These are phyloP conservation scores for Enteromius fasciolatus DNA, from an alignment of 2,797 vertebrate genomes.

Conservation along the genomic window DNA sequence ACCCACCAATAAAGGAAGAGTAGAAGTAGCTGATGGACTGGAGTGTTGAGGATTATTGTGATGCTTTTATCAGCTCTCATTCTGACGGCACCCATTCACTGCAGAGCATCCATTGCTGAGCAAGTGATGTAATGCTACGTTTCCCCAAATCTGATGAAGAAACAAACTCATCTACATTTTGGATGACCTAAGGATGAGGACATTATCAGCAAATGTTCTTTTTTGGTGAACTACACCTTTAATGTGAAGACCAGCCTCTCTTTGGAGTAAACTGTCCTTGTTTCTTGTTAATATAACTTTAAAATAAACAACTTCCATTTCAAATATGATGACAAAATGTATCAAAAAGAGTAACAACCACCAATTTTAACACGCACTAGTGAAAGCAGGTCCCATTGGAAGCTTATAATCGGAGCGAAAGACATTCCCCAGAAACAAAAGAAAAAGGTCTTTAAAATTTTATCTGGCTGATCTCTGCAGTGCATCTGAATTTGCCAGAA, in stretches of 20 bases:
- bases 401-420: not conserved
- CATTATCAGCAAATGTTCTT: not conserved
- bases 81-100: not conserved
- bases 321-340: not conserved
- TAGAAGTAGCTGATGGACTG: not conserved
- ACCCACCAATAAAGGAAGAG: not conserved
- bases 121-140: not conserved
- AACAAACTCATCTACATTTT: not conserved
- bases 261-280: not conserved
- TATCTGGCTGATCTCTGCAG: not conserved
- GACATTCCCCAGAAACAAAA: conserved; percentile 15
- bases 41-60: not conserved
- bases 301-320: not conserved
- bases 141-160: not conserved
- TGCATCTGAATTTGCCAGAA: conserved; percentile 17
- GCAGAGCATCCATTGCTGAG: not conserved
- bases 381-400: not conserved
- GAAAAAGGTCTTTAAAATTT: not conserved
- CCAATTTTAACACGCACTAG: not conserved
- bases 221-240: not conserved
- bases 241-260: not conserved
- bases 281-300: not conserved
- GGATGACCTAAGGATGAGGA: not conserved
- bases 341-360: no score
- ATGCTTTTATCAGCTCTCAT: not conserved